phyloP scores from a whole-genome alignment of 2,113 vertebrate genomes.

The Anser brachyrhynchus region DNA sequence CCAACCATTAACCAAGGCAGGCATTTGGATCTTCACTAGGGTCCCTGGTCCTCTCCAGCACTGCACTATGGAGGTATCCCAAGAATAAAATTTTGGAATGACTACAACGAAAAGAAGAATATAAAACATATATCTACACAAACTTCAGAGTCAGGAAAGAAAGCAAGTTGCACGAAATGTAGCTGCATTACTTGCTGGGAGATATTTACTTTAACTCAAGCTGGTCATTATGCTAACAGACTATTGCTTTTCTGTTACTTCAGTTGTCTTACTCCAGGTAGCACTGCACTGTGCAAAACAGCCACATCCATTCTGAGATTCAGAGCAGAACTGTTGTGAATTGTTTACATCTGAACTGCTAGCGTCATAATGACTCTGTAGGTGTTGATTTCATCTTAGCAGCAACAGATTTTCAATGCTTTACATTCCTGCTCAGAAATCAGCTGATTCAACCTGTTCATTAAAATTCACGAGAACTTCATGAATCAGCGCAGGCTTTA shows the following conservation, averaged over 20 bases:
- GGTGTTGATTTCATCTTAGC: neutral
- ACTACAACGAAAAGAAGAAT: neutral
- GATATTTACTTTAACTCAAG: neutral
- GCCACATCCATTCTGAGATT: neutral
- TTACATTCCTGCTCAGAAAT: neutral
- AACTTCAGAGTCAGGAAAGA: neutral
- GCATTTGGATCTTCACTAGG: neutral
- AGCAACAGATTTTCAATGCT: neutral
- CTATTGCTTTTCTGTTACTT: neutral
- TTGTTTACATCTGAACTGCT: neutral
- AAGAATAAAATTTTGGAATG: neutral
- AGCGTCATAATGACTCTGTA: neutral
- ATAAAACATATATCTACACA: neutral
- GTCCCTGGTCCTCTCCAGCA: neutral
- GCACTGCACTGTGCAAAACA: fast-evolving
- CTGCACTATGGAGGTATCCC: neutral
- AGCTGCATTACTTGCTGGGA: neutral
- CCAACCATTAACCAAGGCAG: neutral
- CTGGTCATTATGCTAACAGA: neutral
- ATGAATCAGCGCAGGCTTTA: neutral
- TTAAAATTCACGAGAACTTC: neutral
- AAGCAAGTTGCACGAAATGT: neutral
- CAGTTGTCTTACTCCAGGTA: neutral
- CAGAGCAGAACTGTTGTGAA: neutral
- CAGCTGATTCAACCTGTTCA: neutral